Conservation (phyloP, 2,797 vertebrate genomes). For the Poecilia picta region DNA sequence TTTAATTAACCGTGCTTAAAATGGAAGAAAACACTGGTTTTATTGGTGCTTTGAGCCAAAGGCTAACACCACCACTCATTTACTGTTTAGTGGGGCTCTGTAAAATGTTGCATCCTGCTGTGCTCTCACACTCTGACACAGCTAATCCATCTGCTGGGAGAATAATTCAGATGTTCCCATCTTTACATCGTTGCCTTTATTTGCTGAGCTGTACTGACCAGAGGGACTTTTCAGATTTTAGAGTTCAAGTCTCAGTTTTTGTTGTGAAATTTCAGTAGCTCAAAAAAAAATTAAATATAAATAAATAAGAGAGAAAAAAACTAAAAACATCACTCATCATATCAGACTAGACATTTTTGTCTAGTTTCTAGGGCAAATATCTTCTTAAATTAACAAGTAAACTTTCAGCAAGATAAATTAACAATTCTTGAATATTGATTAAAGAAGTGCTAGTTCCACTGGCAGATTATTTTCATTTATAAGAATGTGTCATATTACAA, state of each 20-base stretch:
- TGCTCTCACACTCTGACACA: background rate
- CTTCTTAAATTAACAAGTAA: background rate
- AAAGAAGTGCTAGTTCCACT: background rate
- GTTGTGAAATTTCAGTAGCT: background rate
- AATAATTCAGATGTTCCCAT: background rate
- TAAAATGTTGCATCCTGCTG: conserved; percentile 1
- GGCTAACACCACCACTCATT: background rate
- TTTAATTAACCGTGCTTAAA: background rate
- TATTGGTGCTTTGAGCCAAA: background rate
- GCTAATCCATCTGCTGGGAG: background rate
- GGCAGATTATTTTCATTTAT: too few relatives aligned
- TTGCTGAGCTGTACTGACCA: background rate
- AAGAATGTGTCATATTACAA: too few relatives aligned
- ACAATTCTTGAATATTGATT: background rate
- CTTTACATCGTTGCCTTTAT: background rate
- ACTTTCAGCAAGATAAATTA: background rate
- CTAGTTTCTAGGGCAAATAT: background rate
- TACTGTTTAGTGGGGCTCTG: background rate
- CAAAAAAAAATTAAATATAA: background rate
- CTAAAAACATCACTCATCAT: background rate
- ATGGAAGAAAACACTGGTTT: background rate
- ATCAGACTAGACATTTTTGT: background rate
- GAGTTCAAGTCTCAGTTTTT: background rate
- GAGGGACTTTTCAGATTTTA: background rate
- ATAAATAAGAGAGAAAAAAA: background rate